Base-by-base conservation (phyloP, 2,113 vertebrate species). In the Ia io region DNA sequence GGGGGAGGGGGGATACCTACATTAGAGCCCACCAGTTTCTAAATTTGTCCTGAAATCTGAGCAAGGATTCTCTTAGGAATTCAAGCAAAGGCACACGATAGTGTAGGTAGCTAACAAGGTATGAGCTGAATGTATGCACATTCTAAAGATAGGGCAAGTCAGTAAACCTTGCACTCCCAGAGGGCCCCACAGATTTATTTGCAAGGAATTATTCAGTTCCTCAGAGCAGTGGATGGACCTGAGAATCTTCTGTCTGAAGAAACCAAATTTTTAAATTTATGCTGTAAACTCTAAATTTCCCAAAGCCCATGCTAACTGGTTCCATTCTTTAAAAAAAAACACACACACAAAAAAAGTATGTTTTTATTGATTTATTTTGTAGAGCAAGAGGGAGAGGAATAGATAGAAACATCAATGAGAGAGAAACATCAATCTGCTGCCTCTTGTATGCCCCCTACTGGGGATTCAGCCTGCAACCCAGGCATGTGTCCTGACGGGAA, bases 11-110 rank as follows among this genome's bases (percentile, higher is more conserved):
- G 16, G 9, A 20, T 5, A 16, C 8, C 49, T 59, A 73, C 8
- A 63, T 2, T 47, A 78, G 79, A 61, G 35, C 6, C n/a, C 37
- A 44, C 2, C 42, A 10, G 6, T 17, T 69, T 84, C 73, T 80
- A 74, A 80, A 87, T 20, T n/a, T 25, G 74, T 77, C 59, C 18
- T 91, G 47, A 88, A 73, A 59, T 59, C 67, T 80, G 37, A 93
- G 2, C 80, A 88, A 84, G 37, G 1, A 32, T 59, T 51, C 12
- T 65, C 28, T 51, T 22, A 51, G 12, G 59, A 93, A 91, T 13
- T 3, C 14, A 37, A 80, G 32, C 35, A 83, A 89, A 92, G 14
- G 49, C 25, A 22, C 4, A 1, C 22, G 51, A 35, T 42, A 30
- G 8, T 6, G 4, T 4, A 32, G 17, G 4, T 4, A 32, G 17